These are phyloP conservation scores for Pseudolaguvia tuberculata DNA, from an alignment of 2,113 vertebrate species.

Conservation along the genomic window DNA sequence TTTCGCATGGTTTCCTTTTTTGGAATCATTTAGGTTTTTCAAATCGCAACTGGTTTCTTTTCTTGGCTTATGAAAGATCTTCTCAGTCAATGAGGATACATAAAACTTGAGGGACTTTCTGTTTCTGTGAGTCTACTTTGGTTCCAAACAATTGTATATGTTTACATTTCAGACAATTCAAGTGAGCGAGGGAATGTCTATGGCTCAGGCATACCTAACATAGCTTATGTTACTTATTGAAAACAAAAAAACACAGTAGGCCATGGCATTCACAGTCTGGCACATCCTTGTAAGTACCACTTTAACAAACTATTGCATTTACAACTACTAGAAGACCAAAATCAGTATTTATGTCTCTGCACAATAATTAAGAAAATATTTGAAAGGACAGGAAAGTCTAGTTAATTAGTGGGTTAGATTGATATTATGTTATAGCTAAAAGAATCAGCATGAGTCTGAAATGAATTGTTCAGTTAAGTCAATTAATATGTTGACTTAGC, in stretches of 20 bases:
- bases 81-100: slow-evolving; percentile 48
- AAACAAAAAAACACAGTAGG: slow-evolving; percentile 2
- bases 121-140: background rate
- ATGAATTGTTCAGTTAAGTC: slow-evolving; percentile 10
- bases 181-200: slow-evolving; percentile 31
- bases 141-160: slow-evolving; percentile 19
- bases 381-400: background rate
- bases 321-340: background rate
- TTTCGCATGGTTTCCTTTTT: slow-evolving; percentile 56
- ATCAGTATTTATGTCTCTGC: slow-evolving; percentile 10
- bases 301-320: slow-evolving; percentile 14
- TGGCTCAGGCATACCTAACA: slow-evolving; percentile 20
- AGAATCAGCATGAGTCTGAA: background rate
- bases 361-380: background rate
- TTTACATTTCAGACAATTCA: slow-evolving; percentile 37
- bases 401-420: slow-evolving; percentile 4
- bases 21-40: slow-evolving; percentile 65
- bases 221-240: background rate
- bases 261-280: slow-evolving; percentile 4
- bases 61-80: slow-evolving; percentile 58
- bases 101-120: slow-evolving; percentile 14
- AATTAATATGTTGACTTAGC: slow-evolving; percentile 12
- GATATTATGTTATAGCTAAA: slow-evolving; percentile 24
- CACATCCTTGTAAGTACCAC: background rate
- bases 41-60: slow-evolving; percentile 57